These are phyloP conservation scores for Poeciliopsis paucimaculata DNA, from an alignment of 2,797 vertebrate genomes.

Conservation along the genomic window DNA sequence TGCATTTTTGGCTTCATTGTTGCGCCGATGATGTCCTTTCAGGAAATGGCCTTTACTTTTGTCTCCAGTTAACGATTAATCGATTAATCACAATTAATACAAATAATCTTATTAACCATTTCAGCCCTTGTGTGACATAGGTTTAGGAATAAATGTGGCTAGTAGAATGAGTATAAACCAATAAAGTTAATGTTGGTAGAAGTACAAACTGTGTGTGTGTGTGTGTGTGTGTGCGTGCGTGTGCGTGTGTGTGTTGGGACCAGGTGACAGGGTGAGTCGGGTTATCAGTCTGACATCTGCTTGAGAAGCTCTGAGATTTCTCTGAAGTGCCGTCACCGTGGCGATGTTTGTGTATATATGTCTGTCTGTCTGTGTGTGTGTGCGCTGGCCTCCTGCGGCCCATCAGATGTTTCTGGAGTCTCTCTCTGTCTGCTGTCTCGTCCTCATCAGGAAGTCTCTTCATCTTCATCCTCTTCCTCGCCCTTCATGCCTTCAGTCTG, in stretches of 20 bases:
- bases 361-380: not conserved
- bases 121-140: too few relatives aligned
- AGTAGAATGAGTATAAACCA: too few relatives aligned
- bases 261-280: slow-evolving; percentile 62
- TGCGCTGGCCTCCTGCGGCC: slow-evolving; percentile 31
- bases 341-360: not conserved
- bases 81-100: too few relatives aligned
- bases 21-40: too few relatives aligned
- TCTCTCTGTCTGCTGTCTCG: slow-evolving; percentile 49
- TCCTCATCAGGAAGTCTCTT: slow-evolving; percentile 21
- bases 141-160: too few relatives aligned
- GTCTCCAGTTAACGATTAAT: too few relatives aligned
- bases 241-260: slow-evolving; percentile 14
- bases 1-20: too few relatives aligned
- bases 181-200: too few relatives aligned
- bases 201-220: too few relatives aligned
- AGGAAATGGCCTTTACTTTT: too few relatives aligned
- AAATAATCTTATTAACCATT: too few relatives aligned
- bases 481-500: slow-evolving; percentile 4
- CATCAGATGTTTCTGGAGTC: slow-evolving; percentile 55
- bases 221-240: too few relatives aligned
- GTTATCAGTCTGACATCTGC: slow-evolving; percentile 65
- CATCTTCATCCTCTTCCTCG: slow-evolving; percentile 7
- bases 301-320: slow-evolving; percentile 37
- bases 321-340: slow-evolving; percentile 6